These are phyloP conservation scores for Keiferia lycopersicella DNA, from an alignment of 2,888 invertebrate genomes.

Conservation along the genomic window DNA sequence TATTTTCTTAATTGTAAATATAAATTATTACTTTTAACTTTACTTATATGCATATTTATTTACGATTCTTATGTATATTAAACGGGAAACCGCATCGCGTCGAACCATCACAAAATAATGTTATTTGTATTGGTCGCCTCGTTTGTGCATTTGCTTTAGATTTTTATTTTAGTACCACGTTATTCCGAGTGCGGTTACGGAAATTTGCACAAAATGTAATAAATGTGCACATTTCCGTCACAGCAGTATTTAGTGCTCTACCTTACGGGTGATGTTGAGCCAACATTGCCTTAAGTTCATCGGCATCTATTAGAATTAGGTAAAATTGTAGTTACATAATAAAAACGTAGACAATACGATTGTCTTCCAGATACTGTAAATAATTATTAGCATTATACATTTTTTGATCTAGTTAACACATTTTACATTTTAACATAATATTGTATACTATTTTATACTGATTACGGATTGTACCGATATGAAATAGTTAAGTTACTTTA, in stretches of 20 bases:
- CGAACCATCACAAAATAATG: conserved; percentile 63
- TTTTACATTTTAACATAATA: conserved; percentile 53
- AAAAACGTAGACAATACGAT: conserved; percentile 35
- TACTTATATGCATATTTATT: conserved; percentile 77
- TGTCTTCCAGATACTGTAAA: conserved; percentile 53
- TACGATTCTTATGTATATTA: conserved; percentile 62
- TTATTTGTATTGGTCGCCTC: conserved; percentile 64
- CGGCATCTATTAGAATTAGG: conserved; percentile 37
- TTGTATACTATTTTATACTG: conserved; percentile 57
- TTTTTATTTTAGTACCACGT: conserved; percentile 49
- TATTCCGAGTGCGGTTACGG: background rate
- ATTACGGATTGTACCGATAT: conserved; percentile 57
- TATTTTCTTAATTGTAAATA: conserved; percentile 80
- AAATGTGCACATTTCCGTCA: background rate
- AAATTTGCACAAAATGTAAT: conserved; percentile 7
- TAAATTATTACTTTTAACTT: conserved; percentile 72
- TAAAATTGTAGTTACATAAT: conserved; percentile 22
- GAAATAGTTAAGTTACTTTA: conserved; percentile 57
- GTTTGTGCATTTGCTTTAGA: conserved; percentile 78
- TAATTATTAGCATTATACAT: conserved; percentile 46
- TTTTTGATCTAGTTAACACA: conserved; percentile 35
- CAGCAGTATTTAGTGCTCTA: background rate
- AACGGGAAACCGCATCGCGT: conserved; percentile 52
- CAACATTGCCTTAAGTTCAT: conserved; percentile 34
- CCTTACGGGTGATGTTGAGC: conserved; percentile 6